Base-by-base conservation (phyloP, 2,797 vertebrate species). In the Forpus xanthops region DNA sequence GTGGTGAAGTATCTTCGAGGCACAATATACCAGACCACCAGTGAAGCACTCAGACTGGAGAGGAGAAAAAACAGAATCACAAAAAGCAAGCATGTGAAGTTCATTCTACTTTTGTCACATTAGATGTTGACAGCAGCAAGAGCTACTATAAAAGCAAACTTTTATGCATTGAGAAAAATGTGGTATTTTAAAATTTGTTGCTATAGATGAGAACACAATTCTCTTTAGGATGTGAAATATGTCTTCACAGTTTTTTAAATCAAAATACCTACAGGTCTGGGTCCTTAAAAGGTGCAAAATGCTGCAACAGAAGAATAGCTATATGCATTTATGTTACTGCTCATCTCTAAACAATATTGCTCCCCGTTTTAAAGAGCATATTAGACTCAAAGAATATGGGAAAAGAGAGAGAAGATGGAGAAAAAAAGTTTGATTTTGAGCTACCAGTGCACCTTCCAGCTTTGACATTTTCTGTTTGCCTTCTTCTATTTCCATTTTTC, bases 351-450 rank as follows among this genome's bases (percentile, higher is more conserved):
- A 72, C 11, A 60, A 23, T 42, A 35, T 12, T 7, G 18, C 16
- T 82, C 12, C 45, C 9, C 25, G 5, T 79, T 89, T 73, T 50
- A 91, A 85, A 82, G 45, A 53, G 56, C 27, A 9, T 42, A 87
- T 74, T n/a, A 74, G n/a, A 91, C 77, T 77, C 31, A 84, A 84
- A 79, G 64, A 90, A 25, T 39, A 58, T 41, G 13, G 71, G 53
- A 75, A 88, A 89, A 81, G 67, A 87, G 24, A 85, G 44, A 56
- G 42, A 82, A 55, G 55, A 58, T 37, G 13, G 28, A 8, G 20
- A 8, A 8, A 60, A 86, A 44, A 96, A 92, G 47, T 89, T 96
- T 94, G 78, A 91, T 89, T 89, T 74, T 95, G 75, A 96, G 90
- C 39, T 78, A 95, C 68, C 73, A 91, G 28, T 45, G 70, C 88